Evolutionary conservation across 2,797 vertebrate genomes (phyloP).

Genomic region (Sebastiscus albofasciatus): DNA sequence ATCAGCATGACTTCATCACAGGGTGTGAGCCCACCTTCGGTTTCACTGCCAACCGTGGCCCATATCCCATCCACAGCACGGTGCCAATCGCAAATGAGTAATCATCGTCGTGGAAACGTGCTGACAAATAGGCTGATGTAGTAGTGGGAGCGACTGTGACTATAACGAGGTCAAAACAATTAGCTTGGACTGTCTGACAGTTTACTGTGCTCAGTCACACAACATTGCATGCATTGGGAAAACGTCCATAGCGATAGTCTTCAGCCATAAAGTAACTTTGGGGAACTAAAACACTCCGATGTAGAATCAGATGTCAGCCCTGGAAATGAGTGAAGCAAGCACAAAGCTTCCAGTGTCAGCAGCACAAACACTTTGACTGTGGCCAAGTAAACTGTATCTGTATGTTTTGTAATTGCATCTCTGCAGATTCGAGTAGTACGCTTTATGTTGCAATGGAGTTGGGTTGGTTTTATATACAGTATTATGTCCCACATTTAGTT

Average conservation of each 20-base stretch:
- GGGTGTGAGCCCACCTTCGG: slow-evolving; percentile 19
- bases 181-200: slow-evolving; percentile 4
- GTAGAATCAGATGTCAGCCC: not conserved
- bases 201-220: not conserved
- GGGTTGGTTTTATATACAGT: slow-evolving; percentile 24
- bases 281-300: not conserved
- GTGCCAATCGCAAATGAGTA: slow-evolving; percentile 26
- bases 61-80: slow-evolving; percentile 1
- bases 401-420: slow-evolving; percentile 31
- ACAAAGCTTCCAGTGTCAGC: not conserved
- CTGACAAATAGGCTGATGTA: slow-evolving; percentile 53
- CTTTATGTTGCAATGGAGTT: slow-evolving; percentile 35
- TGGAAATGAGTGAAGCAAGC: slow-evolving; percentile 5
- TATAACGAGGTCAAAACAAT: slow-evolving; percentile 23
- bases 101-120: slow-evolving; percentile 36
- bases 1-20: slow-evolving; percentile 45
- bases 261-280: not conserved
- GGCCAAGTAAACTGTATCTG: slow-evolving; percentile 14
- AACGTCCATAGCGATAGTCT: not conserved
- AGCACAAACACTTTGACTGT: not conserved
- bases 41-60: slow-evolving; percentile 15
- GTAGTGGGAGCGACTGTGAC: slow-evolving; percentile 32
- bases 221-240: not conserved
- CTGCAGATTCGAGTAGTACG: slow-evolving; percentile 3
- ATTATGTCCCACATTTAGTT: slow-evolving; percentile 30